Evolutionary conservation across 2,113 vertebrate species (phyloP).

Genomic region (Festucalex cinctus): DNA sequence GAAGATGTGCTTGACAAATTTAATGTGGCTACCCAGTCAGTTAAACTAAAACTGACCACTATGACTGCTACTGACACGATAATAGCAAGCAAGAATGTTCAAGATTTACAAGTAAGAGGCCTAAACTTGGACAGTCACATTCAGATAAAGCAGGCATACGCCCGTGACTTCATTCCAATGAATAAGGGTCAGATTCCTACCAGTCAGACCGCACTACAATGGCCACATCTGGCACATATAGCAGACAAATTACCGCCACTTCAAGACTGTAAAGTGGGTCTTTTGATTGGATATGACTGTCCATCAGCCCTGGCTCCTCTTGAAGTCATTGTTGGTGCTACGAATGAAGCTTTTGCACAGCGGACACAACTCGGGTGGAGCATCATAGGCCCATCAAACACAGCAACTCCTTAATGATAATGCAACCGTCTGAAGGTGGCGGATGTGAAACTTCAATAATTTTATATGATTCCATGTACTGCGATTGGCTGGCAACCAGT

Average conservation of each 20-base stretch:
- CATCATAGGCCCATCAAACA: constrained; percentile 2
- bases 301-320: constrained; percentile 14
- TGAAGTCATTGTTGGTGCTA: neutral
- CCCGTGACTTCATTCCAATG: constrained; percentile 15
- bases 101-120: constrained; percentile 10
- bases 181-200: constrained; percentile 20
- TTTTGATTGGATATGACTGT: constrained; percentile 20
- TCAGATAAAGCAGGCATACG: constrained; percentile 19
- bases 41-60: constrained; percentile 17
- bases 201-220: constrained; percentile 4
- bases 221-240: constrained; percentile 25
- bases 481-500: too few relatives aligned
- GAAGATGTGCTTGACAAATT: constrained; percentile 10
- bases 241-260: constrained; percentile 1
- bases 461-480: neutral
- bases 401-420: neutral
- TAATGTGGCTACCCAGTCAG: constrained; percentile 5
- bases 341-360: constrained; percentile 12
- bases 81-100: constrained; percentile 8
- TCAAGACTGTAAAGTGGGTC: constrained; percentile 19
- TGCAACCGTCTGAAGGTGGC: neutral
- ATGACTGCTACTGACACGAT: constrained; percentile 15
- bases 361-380: constrained; percentile 4
- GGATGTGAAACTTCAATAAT: neutral
- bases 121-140: constrained; percentile 5